Evolutionary conservation across 2,113 vertebrate species (phyloP), one percentile per base, ranked within the genome.

Genomic region (Hyaena hyaena): DNA sequence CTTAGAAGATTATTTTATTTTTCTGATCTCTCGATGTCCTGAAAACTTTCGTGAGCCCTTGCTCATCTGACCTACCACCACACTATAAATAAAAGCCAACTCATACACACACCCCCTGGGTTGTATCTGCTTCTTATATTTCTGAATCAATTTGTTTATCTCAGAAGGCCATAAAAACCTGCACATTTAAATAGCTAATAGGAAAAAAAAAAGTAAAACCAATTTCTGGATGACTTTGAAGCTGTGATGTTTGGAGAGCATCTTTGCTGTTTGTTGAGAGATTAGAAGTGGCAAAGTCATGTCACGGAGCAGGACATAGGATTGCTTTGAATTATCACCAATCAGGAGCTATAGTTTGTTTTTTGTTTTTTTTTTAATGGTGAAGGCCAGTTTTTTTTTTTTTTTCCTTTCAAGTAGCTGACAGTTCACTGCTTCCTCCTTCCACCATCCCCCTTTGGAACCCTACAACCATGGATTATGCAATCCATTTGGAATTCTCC

Each of bases 401-500:
- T 83, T 63, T 43, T 1, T 4, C 39, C 39, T 58, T 90, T 95
- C 5, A 24, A 24, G 82, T 79, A 92, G 15, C 66, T 71, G 73
- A 61, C 8, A 17, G 19, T 91, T 96, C 61, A 26, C 8, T 58
- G 43, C 39, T 74, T 45, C 43, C 74, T 15, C 14, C 26, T 21
- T 26, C 35, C 19, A 53, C 55, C 26, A 21, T n/a, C 5, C 17
- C 43, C 8, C 5, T 31, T 35, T 79, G 71, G 77, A 87, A 26
- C 3, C 23, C 15, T 55, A 50, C 15, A 63, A 23, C 23, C 33
- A 55, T 55, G 35, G 74, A 33, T 94, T 80, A 76, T 73, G 31
- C 80, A 92, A 71, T 80, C 61, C 23, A 15, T 73, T 97, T 87
- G 63, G 79, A 95, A 93, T 97, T 85, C 87, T 97, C 74, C 33